These are phyloP conservation scores for Sterrhoptilus dennistouni DNA, from an alignment of 2,113 vertebrate genomes.

Conservation along the genomic window DNA sequence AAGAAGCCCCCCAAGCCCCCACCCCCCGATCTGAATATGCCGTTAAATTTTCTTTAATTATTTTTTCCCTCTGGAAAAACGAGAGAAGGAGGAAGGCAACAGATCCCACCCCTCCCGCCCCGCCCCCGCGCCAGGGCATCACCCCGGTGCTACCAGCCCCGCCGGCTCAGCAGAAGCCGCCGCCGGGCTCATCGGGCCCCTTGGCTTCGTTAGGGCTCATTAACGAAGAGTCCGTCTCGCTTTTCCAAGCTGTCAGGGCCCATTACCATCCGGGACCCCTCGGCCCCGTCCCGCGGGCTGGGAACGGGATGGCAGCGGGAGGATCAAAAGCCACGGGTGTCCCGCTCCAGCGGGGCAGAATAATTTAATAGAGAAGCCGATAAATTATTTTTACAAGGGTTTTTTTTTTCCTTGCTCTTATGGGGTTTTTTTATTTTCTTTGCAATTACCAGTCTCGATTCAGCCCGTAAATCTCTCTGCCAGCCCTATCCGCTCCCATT, in stretches of 20 bases:
- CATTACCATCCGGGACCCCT: background rate
- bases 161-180: background rate
- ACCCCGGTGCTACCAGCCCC: background rate
- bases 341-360: conserved; percentile 52
- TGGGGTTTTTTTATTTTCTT: background rate
- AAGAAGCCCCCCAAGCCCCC: background rate
- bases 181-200: background rate
- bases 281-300: background rate
- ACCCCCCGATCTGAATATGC: rapidly evolving
- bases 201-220: conserved; percentile 42
- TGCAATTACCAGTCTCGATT: background rate
- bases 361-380: conserved; percentile 63
- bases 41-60: rapidly evolving
- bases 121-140: background rate
- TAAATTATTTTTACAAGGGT: conserved; percentile 7
- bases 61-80: background rate
- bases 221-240: conserved; percentile 23
- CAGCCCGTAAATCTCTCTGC: background rate
- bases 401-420: background rate
- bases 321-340: conserved; percentile 42
- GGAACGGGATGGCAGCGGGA: background rate
- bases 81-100: rapidly evolving
- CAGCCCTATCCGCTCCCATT: background rate
- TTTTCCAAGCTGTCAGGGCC: conserved; percentile 39
- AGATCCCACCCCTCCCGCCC: background rate